Evolutionary conservation across 1,140 invertebrate genomes (phyloP), one percentile per base, ranked within the genome.

Genomic region (Matsumurasca onukii): DNA sequence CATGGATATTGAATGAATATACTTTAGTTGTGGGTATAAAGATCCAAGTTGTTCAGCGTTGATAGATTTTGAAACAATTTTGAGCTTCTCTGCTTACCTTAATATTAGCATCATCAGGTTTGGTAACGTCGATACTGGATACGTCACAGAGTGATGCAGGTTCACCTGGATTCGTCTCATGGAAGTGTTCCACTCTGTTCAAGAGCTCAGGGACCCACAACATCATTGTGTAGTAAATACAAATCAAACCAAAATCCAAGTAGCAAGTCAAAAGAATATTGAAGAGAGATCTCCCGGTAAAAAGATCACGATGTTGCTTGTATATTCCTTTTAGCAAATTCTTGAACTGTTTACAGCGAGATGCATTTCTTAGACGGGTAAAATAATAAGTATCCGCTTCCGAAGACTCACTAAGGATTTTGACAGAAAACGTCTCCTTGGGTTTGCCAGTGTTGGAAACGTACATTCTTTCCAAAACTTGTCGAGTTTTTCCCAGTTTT

Each of bases 181-280:
- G 87, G 75, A 86, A 90, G 64, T 87, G 84, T 73, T 90, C 88
- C 75, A 89, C 90, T 68, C 89, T 86, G 77, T 86, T 80, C 79
- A 91, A 91, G 72, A 92, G 79, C 76, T 91, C 90, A 13, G 90
- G 90, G 77, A 92, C 91, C 90, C 90, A 92, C 66, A 91, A 85
- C 89, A 91, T 91, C 2, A 91, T 79, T 1, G 89, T 91, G 76
- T 91, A 91, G 76, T 91, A 91, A 85, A 85, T 86, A 25, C 87
- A 88, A 20, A 88, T 90, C 45, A 91, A 79, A 25, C 89, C 88
- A 73, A 91, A 89, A 75, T 91, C 88, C 72, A 91, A 89, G 1
- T 84, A 80, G 75, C 89, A 90, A 2, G 88, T 88, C 30, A 90
- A 81, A 20, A 88, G 73, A 3, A 88, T 90, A 74, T 89, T 88